phyloP scores from a whole-genome alignment of 1,140 invertebrate genomes.

The Plodia interpunctella region DNA sequence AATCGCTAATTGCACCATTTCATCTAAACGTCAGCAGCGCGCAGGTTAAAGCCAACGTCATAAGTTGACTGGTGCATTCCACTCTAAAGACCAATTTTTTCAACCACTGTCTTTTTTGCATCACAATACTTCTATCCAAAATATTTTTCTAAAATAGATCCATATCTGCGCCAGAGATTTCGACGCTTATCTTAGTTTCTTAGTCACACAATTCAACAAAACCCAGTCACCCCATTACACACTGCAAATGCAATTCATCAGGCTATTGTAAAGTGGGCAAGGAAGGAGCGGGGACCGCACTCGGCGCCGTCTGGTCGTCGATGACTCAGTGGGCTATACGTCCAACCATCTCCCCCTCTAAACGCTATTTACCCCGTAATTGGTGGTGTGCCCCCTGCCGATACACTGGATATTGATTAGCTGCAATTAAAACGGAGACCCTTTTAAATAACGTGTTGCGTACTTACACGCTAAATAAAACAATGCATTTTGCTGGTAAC shows the following conservation, averaged over 20 bases:
- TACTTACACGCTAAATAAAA: not conserved
- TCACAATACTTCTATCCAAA: too few relatives aligned
- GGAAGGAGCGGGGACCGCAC: slow-evolving; percentile 43
- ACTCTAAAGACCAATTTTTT: too few relatives aligned
- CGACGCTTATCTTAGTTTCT: too few relatives aligned
- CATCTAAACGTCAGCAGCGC: too few relatives aligned
- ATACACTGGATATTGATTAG: slow-evolving; percentile 20
- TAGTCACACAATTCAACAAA: not conserved
- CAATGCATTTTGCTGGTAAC: too few relatives aligned
- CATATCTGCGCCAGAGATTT: too few relatives aligned
- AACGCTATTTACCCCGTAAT: slow-evolving; percentile 53
- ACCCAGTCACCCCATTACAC: slow-evolving; percentile 7
- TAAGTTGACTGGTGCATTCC: too few relatives aligned
- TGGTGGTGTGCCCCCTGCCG: slow-evolving; percentile 31
- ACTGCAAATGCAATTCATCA: slow-evolving; percentile 9
- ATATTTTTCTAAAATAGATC: too few relatives aligned
- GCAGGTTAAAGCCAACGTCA: too few relatives aligned
- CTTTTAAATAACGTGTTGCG: not conserved
- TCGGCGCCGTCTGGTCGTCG: slow-evolving; percentile 63
- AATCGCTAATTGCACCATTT: too few relatives aligned
- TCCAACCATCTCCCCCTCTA: slow-evolving; percentile 42
- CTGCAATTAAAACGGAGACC: slow-evolving; percentile 15
- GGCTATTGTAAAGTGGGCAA: slow-evolving; percentile 37
- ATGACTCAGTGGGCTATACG: slow-evolving; percentile 66
- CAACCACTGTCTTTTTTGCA: too few relatives aligned